These are phyloP conservation scores for Thaleichthys pacificus DNA, from an alignment of 2,797 vertebrate genomes.

Conservation along the genomic window DNA sequence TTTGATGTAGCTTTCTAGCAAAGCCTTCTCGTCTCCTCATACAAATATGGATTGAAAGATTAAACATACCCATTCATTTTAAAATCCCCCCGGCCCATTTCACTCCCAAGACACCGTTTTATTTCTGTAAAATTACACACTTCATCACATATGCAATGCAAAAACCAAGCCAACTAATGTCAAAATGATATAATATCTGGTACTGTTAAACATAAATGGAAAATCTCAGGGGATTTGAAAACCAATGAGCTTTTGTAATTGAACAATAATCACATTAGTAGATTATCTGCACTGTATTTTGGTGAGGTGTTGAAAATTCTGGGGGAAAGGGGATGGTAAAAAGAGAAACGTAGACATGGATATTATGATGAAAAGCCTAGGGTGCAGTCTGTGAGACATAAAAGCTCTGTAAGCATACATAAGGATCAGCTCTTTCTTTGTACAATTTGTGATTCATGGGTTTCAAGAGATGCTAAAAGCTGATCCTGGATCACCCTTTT, in stretches of 20 bases:
- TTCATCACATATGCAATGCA: constrained; percentile 52
- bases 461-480: constrained; percentile 61
- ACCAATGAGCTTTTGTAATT: constrained; percentile 58
- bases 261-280: constrained; percentile 72
- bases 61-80: constrained; percentile 66
- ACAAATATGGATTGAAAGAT: constrained; percentile 82
- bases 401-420: constrained; percentile 42
- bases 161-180: constrained; percentile 50
- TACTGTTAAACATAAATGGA: constrained; percentile 40
- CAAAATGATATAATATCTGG: constrained; percentile 46
- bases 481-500: constrained; percentile 57
- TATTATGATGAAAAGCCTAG: constrained; percentile 53
- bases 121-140: constrained; percentile 61
- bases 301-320: constrained; percentile 52
- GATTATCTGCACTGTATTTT: constrained; percentile 67
- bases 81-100: constrained; percentile 47
- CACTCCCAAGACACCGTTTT: constrained; percentile 47
- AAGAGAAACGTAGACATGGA: constrained; percentile 61
- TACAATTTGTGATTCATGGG: constrained; percentile 66
- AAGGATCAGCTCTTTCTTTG: constrained; percentile 49
- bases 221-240: constrained; percentile 51
- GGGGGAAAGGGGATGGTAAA: constrained; percentile 58
- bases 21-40: constrained; percentile 72
- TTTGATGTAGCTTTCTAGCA: constrained; percentile 78
- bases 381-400: constrained; percentile 44